Evolutionary conservation across 1,140 invertebrate genomes (phyloP).

Genomic region (Saccostrea glomerata): DNA sequence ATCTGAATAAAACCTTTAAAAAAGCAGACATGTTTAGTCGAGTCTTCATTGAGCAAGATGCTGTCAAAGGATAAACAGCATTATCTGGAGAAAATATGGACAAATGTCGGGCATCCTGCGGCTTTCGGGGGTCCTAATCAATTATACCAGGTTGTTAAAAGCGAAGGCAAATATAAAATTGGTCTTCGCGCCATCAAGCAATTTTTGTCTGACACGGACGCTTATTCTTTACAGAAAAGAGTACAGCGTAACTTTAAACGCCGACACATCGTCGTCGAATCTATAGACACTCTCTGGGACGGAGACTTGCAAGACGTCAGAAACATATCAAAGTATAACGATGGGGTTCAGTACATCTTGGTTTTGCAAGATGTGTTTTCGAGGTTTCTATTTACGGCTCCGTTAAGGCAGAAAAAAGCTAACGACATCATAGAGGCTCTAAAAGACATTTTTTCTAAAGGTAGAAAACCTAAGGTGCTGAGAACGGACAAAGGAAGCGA

Average conservation of each 20-base stretch:
- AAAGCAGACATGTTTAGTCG: too few species aligned
- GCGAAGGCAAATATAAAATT: neutral
- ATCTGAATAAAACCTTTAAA: too few species aligned
- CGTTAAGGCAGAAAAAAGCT: constrained; percentile 46
- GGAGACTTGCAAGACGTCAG: constrained; percentile 46
- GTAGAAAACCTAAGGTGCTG: constrained; percentile 41
- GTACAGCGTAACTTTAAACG: constrained; percentile 17
- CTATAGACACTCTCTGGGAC: constrained; percentile 38
- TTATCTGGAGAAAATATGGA: constrained; percentile 38
- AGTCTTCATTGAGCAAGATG: neutral
- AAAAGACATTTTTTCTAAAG: constrained; percentile 11
- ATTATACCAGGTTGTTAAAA: constrained; percentile 25
- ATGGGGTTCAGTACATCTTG: constrained; percentile 46
- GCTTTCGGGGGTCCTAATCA: constrained; percentile 16
- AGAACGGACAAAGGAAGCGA: constrained; percentile 31
- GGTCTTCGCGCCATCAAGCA: neutral
- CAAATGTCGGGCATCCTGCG: neutral
- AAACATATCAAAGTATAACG: constrained; percentile 48
- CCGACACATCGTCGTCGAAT: neutral
- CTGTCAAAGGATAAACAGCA: neutral
- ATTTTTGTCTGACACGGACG: constrained; percentile 36
- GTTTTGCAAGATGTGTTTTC: constrained; percentile 48
- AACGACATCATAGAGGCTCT: constrained; percentile 11
- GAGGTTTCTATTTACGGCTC: neutral
- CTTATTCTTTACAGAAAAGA: constrained; percentile 39